Percentiles rank a stretch among this genome's conserved stretches.
These are phyloP conservation scores for Thunnus thynnus DNA, from an alignment of 2,113 vertebrate species.

Conservation along the genomic window DNA sequence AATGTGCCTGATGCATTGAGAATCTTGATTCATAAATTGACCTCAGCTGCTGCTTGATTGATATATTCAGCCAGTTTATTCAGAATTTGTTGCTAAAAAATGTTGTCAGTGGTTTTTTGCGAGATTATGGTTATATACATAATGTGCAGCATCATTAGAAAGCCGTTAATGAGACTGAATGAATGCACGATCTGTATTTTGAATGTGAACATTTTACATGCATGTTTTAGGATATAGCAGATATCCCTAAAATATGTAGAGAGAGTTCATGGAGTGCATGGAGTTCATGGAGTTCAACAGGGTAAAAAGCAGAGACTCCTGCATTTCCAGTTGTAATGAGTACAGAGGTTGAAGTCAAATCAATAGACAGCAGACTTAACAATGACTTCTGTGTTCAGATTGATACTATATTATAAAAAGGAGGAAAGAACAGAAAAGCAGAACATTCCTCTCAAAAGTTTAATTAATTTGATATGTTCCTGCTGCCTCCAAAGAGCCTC, in stretches of 20 bases:
- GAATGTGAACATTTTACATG: neutral
- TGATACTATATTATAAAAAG: conserved; percentile 4
- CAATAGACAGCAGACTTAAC: conserved; percentile 5
- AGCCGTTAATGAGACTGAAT: conserved; percentile 9
- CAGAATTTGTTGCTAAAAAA: neutral
- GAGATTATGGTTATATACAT: neutral
- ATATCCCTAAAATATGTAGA: neutral
- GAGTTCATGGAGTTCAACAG: neutral
- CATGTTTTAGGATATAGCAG: neutral
- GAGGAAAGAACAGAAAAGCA: neutral
- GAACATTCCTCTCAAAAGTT: conserved; percentile 36
- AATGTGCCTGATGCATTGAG: neutral
- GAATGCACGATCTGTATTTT: neutral
- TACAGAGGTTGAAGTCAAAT: conserved; percentile 30
- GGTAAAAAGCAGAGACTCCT: neutral
- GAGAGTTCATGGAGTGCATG: neutral
- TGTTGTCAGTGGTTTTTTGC: neutral
- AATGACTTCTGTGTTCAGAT: neutral
- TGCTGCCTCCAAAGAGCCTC: conserved; percentile 12
- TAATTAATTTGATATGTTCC: conserved; percentile 33
- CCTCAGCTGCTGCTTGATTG: neutral
- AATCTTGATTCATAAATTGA: conserved; percentile 7
- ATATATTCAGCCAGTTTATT: conserved; percentile 18
- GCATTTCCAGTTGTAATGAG: conserved; percentile 20
- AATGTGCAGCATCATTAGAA: conserved; percentile 14